phyloP scores from a whole-genome alignment of 2,797 vertebrate genomes.

The Knipowitschia caucasica region DNA sequence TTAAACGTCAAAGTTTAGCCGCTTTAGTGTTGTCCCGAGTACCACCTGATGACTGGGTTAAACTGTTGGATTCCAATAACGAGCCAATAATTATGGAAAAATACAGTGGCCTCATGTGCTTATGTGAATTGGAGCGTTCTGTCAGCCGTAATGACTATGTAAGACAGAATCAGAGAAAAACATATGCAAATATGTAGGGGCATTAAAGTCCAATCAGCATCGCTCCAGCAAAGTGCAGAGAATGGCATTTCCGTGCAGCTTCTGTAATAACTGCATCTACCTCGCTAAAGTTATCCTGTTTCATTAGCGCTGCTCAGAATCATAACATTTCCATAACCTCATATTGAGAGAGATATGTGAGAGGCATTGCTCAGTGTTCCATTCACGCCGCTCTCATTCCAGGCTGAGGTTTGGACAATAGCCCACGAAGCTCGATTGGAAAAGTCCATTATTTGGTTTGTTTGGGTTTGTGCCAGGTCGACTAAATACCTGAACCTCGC shows the following conservation, averaged over 20 bases:
- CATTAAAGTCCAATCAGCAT: slow-evolving; percentile 60
- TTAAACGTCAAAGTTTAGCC: slow-evolving; percentile 33
- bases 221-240: slow-evolving; percentile 31
- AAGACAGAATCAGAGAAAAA: slow-evolving; percentile 44
- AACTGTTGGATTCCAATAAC: slow-evolving; percentile 1
- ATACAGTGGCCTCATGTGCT: background rate
- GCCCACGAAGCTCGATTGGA: slow-evolving; percentile 8
- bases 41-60: slow-evolving; percentile 22
- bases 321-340: slow-evolving; percentile 39
- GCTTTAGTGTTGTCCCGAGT: slow-evolving; percentile 18
- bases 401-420: slow-evolving; percentile 14
- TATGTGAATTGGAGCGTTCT: background rate
- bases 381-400: slow-evolving; percentile 10
- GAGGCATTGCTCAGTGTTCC: slow-evolving; percentile 18
- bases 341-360: slow-evolving; percentile 27
- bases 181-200: slow-evolving; percentile 26
- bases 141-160: slow-evolving; percentile 9
- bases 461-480: slow-evolving; percentile 35
- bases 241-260: slow-evolving; percentile 25
- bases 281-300: slow-evolving; percentile 28
- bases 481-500: slow-evolving; percentile 24
- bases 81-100: background rate
- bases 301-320: slow-evolving; percentile 26
- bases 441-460: slow-evolving; percentile 31
- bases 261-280: slow-evolving; percentile 23